phyloP scores from a whole-genome alignment of 2,888 invertebrate species.

The Icerya purchasi region DNA sequence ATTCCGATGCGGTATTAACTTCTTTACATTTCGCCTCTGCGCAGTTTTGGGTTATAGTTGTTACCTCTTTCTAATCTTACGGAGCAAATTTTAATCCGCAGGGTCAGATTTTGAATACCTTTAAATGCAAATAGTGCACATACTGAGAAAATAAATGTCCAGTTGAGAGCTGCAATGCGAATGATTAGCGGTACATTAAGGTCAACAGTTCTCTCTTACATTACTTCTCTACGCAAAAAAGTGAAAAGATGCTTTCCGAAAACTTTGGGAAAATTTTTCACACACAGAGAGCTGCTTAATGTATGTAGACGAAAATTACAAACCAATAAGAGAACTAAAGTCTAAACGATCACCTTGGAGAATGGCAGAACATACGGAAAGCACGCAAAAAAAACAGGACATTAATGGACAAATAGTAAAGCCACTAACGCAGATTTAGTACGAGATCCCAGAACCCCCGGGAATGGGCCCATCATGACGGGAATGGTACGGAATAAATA shows the following conservation, averaged over 20 bases:
- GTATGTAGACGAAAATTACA: not conserved
- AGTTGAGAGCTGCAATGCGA: not conserved
- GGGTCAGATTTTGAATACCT: no score
- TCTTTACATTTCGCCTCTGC: no score
- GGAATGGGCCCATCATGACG: not conserved
- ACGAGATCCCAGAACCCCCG: not conserved
- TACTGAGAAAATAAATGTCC: not conserved
- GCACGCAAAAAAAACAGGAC: not conserved
- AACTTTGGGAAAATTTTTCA: not conserved
- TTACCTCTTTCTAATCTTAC: no score
- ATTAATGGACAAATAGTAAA: not conserved
- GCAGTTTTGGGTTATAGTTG: no score
- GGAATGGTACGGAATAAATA: not conserved
- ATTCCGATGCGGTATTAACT: no score
- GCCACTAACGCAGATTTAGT: not conserved
- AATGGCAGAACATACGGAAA: not conserved
- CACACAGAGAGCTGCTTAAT: not conserved
- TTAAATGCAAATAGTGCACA: not conserved
- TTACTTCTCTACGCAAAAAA: not conserved
- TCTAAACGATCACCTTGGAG: not conserved
- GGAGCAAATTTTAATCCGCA: no score
- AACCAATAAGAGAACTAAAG: not conserved
- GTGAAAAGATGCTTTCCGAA: not conserved
- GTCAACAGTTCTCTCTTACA: not conserved
- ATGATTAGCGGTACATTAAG: not conserved